phyloP scores from a whole-genome alignment of 2,113 vertebrate genomes.

The Ceyx margarethae region DNA sequence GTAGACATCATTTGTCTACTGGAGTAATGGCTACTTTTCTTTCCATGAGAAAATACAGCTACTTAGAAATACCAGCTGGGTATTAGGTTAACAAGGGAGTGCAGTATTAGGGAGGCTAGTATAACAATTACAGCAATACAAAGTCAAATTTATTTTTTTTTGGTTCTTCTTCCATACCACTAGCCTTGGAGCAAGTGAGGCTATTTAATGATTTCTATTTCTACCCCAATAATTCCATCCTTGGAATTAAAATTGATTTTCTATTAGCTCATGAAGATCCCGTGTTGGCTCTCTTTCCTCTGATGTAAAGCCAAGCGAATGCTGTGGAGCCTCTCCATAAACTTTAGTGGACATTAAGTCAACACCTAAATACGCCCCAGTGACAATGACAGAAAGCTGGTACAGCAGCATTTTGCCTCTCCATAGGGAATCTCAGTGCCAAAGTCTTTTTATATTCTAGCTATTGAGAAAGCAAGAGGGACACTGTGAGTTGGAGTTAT shows the following conservation, averaged over 20 bases:
- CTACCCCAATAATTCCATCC: conserved; percentile 57
- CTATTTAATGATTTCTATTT: conserved; percentile 59
- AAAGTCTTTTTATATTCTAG: background rate
- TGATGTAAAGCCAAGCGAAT: background rate
- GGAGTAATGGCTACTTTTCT: background rate
- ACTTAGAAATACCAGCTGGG: background rate
- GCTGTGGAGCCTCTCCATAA: background rate
- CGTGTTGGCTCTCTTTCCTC: background rate
- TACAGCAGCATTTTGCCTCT: background rate
- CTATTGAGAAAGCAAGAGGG: background rate
- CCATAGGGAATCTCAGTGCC: background rate
- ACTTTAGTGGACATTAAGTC: background rate
- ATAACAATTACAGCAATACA: background rate
- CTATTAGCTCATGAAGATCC: conserved; percentile 63
- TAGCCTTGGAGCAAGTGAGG: background rate
- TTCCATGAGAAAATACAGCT: background rate
- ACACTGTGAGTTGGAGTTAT: background rate
- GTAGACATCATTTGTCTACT: background rate
- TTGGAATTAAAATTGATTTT: conserved; percentile 76
- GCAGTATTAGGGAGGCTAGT: background rate
- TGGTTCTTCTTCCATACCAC: background rate
- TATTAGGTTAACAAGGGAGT: conserved; percentile 14
- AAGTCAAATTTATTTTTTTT: background rate
- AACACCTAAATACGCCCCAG: background rate
- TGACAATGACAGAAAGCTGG: background rate